A percentile compares a stretch with the other conserved stretches of the same genome.
Conservation (phyloP, 2,113 vertebrate species). For the Sakesphorus luctuosus region DNA sequence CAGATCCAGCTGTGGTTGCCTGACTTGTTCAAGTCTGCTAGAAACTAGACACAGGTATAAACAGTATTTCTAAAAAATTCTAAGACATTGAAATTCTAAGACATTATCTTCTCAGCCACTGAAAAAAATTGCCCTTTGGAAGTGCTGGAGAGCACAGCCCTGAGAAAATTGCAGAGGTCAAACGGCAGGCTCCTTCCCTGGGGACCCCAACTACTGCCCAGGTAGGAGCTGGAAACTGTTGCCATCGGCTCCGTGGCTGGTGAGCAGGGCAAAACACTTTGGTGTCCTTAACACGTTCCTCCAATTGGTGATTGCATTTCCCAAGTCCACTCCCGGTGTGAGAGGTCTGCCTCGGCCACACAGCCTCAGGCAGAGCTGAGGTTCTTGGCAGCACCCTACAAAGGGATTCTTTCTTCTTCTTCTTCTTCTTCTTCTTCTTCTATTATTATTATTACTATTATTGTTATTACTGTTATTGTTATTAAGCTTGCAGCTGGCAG, state of each 20-base stretch:
- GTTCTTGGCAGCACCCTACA: not conserved
- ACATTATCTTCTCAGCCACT: not conserved
- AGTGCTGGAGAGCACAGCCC: not conserved
- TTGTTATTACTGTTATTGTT: not conserved
- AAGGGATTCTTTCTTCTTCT: not conserved
- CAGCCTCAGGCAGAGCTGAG: not conserved
- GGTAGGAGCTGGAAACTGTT: not conserved
- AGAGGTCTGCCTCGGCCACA: not conserved
- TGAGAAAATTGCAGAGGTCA: not conserved
- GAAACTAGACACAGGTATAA: not conserved
- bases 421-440: no score
- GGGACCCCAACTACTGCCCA: accelerated
- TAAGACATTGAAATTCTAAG: not conserved
- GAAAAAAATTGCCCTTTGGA: not conserved
- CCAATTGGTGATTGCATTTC: accelerated
- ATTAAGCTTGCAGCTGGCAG: not conserved
- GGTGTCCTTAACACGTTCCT: not conserved
- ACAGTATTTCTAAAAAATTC: not conserved
- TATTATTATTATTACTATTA: not conserved
- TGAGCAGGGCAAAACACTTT: not conserved
- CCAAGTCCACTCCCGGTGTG: accelerated
- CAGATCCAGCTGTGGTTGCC: not conserved
- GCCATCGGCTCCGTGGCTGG: not conserved
- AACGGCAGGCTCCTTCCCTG: not conserved
- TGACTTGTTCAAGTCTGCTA: not conserved